A percentile compares a stretch with the other conserved stretches of the same genome.
phyloP scores from a whole-genome alignment of 2,888 invertebrate species.

The Sicus ferrugineus region DNA sequence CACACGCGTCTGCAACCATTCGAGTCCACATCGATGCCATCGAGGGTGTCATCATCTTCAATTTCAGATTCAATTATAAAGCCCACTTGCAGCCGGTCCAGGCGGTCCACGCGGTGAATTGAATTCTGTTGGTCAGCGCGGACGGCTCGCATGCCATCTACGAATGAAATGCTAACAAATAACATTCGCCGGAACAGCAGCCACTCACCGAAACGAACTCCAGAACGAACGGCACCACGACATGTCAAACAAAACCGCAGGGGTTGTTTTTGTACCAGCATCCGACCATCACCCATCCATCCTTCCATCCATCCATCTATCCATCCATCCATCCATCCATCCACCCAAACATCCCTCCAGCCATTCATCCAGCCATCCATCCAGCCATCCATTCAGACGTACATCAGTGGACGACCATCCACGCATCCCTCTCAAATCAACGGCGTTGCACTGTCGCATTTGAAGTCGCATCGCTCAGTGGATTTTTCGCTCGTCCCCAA shows the following conservation, averaged over 20 bases:
- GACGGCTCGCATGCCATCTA: not conserved
- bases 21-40: not conserved
- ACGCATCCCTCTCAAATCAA: too few relatives aligned
- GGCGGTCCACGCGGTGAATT: slow-evolving; percentile 1
- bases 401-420: slow-evolving; percentile 41
- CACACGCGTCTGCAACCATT: not conserved
- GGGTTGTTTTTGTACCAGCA: slow-evolving; percentile 33
- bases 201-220: slow-evolving; percentile 42
- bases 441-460: too few relatives aligned
- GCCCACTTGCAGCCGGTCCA: slow-evolving; percentile 45
- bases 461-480: too few relatives aligned
- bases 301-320: slow-evolving; percentile 37
- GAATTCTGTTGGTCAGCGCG: slow-evolving; percentile 8
- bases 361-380: not conserved
- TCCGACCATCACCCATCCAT: not conserved
- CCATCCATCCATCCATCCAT: slow-evolving; percentile 26
- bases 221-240: slow-evolving; percentile 17
- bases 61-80: slow-evolving; percentile 64
- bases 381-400: not conserved
- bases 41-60: slow-evolving; percentile 51
- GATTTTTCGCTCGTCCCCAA: too few relatives aligned
- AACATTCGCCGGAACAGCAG: slow-evolving; percentile 43
- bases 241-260: slow-evolving; percentile 41
- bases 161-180: slow-evolving; percentile 49
- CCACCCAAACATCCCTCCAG: not conserved